Base-by-base conservation (phyloP, 1,140 invertebrate species). In the Phthorimaea operculella region DNA sequence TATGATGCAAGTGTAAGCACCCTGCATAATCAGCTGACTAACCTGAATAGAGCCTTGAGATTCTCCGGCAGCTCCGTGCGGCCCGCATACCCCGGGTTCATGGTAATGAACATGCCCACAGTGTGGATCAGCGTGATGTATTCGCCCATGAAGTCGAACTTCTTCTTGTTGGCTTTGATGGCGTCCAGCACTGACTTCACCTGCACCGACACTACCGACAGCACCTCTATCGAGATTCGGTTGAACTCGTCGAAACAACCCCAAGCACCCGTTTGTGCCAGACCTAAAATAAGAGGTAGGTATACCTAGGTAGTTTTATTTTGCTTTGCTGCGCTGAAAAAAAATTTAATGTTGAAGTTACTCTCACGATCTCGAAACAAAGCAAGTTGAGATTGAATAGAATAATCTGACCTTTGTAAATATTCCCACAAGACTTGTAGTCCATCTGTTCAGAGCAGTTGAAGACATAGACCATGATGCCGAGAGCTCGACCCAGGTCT, bases 381-480 rank as follows among this genome's bases (percentile, higher is more conserved):
- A n/a, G n/a, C n/a, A n/a, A n/a, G n/a, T n/a, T n/a, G n/a, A n/a
- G n/a, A n/a, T n/a, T n/a, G n/a, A n/a, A n/a, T n/a, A n/a, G n/a
- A 51, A 34, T n/a, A 36, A 47, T 11, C 6, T 51, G 47, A 80
- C 85, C 90, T 90, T 92, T 97, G 80, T 96, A 96, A 74, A 97
- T 97, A 77, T 95, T 96, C 36, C 93, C 95, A 68, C 94, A 92
- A 6, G 95, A 97, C 88, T 94, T 94, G 79, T 97, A 98, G 82
- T 98, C 96, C 95, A 98, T 97, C 87, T 97, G 95, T 78, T 98
- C 95, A 0, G 96, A 97, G 79, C 96, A 97, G 79, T 98, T 98
- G 83, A 97, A 98, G 0, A 98, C 96, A 68, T 97, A n/a, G n/a
- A n/a, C n/a, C n/a, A n/a, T n/a, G n/a, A n/a, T n/a, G n/a, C n/a